These are phyloP conservation scores for Gasterosteus nipponicus DNA, from an alignment of 2,113 vertebrate species.

Conservation along the genomic window DNA sequence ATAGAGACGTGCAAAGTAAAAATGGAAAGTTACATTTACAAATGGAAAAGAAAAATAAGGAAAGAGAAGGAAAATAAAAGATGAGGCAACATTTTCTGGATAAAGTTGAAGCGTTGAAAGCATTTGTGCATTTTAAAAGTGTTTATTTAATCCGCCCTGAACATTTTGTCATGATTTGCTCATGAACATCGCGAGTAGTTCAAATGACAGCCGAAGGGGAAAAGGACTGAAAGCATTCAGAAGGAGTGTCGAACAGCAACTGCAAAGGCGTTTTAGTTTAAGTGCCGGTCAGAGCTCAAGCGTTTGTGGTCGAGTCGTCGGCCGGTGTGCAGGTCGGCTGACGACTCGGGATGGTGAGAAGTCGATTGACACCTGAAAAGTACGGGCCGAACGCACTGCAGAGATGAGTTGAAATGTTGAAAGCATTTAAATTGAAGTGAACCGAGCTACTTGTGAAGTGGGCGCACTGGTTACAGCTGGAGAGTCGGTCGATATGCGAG, in stretches of 20 bases:
- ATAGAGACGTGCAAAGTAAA: neutral
- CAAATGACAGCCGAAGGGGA: neutral
- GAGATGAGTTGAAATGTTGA: neutral
- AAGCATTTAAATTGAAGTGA: neutral
- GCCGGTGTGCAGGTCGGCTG: neutral
- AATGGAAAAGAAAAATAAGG: neutral
- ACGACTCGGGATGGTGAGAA: neutral
- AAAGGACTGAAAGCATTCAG: neutral
- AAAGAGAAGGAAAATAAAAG: neutral
- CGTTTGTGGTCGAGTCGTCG: neutral
- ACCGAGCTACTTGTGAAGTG: neutral
- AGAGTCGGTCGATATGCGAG: neutral
- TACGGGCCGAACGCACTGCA: neutral
- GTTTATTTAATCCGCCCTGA: no score
- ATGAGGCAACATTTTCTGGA: neutral
- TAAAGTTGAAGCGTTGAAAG: neutral
- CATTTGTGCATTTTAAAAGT: no score
- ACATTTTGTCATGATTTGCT: neutral
- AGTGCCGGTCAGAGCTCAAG: neutral
- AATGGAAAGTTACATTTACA: neutral
- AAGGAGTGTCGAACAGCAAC: neutral
- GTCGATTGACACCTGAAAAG: neutral
- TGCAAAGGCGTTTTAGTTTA: neutral
- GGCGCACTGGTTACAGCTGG: neutral
- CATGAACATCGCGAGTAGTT: neutral